Percentiles rank a stretch among this genome's conserved stretches.
phyloP scores from a whole-genome alignment of 2,797 vertebrate species.

The Mallotus villosus region DNA sequence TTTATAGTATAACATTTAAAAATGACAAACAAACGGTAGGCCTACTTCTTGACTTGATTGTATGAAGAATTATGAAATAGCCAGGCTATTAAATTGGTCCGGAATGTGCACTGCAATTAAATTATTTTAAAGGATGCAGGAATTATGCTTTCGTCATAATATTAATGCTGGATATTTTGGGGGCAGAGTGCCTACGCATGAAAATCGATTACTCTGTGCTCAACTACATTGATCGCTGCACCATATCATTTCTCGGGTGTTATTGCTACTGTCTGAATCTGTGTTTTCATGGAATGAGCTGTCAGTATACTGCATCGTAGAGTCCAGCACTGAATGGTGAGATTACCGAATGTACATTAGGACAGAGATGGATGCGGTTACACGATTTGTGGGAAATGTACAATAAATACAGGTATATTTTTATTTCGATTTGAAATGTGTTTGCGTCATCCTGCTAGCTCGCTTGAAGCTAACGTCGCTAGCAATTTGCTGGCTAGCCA shows the following conservation, averaged over 20 bases:
- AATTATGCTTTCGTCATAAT: too few species aligned
- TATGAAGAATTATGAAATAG: too few species aligned
- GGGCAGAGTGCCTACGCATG: neutral
- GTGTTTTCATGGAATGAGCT: conserved; percentile 67
- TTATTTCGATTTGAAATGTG: neutral
- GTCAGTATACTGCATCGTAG: conserved; percentile 36
- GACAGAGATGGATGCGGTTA: neutral
- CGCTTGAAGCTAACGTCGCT: neutral
- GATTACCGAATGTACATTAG: conserved; percentile 25
- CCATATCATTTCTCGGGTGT: conserved; percentile 5
- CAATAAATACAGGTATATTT: too few species aligned
- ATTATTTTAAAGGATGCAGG: too few species aligned
- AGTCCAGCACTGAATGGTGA: conserved; percentile 61
- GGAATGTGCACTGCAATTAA: too few species aligned
- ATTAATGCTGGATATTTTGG: too few species aligned
- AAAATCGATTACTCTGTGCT: conserved; percentile 40
- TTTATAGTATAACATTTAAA: too few species aligned
- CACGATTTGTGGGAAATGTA: too few species aligned
- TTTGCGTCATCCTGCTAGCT: neutral
- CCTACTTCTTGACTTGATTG: too few species aligned
- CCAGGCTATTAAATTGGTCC: too few species aligned
- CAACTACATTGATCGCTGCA: neutral
- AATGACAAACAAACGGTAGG: too few species aligned
- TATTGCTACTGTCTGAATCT: conserved; percentile 52
- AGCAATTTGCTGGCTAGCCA: conserved; percentile 17